Evolutionary conservation across 2,888 invertebrate species (phyloP).

Genomic region (Nezara viridula): DNA sequence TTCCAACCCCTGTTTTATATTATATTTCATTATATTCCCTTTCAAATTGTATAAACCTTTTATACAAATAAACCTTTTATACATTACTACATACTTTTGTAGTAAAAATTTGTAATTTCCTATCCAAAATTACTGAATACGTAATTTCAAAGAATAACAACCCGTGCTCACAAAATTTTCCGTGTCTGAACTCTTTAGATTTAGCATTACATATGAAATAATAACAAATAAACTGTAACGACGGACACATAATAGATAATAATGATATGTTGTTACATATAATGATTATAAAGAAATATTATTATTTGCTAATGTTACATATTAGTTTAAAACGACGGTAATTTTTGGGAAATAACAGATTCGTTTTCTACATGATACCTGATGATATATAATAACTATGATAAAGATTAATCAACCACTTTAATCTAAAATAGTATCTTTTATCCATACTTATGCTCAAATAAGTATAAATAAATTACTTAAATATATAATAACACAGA

Average conservation of each 20-base stretch:
- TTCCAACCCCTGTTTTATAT: too few species aligned
- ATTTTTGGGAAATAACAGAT: background rate
- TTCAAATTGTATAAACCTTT: too few species aligned
- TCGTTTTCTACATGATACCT: background rate
- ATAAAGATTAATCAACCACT: background rate
- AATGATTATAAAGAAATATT: background rate
- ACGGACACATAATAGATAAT: background rate
- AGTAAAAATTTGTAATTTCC: too few species aligned
- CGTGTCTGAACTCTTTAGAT: too few species aligned
- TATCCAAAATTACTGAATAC: too few species aligned
- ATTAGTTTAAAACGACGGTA: background rate
- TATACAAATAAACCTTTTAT: too few species aligned
- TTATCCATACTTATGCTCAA: background rate
- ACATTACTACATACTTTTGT: too few species aligned
- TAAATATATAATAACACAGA: background rate
- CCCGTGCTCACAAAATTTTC: too few species aligned
- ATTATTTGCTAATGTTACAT: background rate
- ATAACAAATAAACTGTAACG: background rate
- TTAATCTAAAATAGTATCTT: background rate
- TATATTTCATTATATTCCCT: too few species aligned
- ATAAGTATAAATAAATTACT: background rate
- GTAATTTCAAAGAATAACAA: too few species aligned
- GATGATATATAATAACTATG: background rate
- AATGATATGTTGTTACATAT: background rate
- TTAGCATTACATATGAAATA: background rate